A percentile compares a stretch with the other conserved stretches of the same genome.
These are phyloP conservation scores for Chironomus striatipennis DNA, from an alignment of 1,140 invertebrate genomes.

Conservation along the genomic window DNA sequence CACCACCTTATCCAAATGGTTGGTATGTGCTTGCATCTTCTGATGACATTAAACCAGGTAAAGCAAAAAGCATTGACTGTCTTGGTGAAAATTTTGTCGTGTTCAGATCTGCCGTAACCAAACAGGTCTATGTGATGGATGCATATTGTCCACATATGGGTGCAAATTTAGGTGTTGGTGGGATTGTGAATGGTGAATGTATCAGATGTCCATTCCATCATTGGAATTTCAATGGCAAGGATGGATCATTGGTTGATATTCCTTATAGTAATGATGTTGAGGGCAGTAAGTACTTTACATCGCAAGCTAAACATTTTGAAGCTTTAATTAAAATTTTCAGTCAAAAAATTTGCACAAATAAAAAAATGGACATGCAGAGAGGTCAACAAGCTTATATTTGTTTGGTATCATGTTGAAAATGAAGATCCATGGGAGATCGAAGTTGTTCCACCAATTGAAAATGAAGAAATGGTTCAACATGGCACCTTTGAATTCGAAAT, in stretches of 20 bases:
- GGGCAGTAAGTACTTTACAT: too few relatives aligned
- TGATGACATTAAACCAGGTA: conserved; percentile 47
- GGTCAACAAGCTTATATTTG: conserved; percentile 62
- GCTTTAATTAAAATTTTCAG: conserved; percentile 35
- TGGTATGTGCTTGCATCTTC: conserved; percentile 77
- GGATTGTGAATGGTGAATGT: conserved; percentile 62
- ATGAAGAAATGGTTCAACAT: conserved; percentile 50
- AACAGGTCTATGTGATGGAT: conserved; percentile 58
- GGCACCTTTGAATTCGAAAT: conserved; percentile 70
- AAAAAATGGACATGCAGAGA: conserved; percentile 59
- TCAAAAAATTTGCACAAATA: conserved; percentile 51
- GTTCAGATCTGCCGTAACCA: conserved; percentile 52
- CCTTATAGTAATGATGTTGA: conserved; percentile 46
- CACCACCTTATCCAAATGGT: conserved; percentile 81
- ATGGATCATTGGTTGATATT: conserved; percentile 61
- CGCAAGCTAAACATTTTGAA: too few relatives aligned
- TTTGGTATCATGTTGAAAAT: conserved; percentile 76
- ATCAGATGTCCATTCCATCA: conserved; percentile 84
- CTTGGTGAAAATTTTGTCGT: conserved; percentile 71
- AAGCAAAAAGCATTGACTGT: conserved; percentile 55
- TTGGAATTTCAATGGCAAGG: conserved; percentile 66
- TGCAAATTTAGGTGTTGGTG: conserved; percentile 72
- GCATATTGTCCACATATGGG: conserved; percentile 87
- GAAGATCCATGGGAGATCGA: conserved; percentile 63
- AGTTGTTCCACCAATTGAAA: conserved; percentile 45